phyloP scores from a whole-genome alignment of 2,888 invertebrate species.

The Dryobota labecula region DNA sequence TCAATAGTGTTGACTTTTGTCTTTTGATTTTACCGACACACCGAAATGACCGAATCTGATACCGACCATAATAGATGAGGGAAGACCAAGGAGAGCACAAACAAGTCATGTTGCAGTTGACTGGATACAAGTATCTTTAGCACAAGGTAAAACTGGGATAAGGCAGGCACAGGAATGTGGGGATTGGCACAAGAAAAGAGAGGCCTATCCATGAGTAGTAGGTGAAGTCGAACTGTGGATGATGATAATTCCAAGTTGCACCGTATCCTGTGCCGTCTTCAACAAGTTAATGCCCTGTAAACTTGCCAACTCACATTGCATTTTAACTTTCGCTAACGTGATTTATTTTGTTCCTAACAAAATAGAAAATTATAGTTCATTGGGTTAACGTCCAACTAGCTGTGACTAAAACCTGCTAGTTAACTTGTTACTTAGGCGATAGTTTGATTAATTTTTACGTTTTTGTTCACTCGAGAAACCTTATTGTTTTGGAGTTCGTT shows the following conservation, averaged over 20 bases:
- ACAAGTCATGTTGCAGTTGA: neutral
- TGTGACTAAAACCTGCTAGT: conserved; percentile 47
- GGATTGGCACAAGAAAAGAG: too few species aligned
- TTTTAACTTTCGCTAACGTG: conserved; percentile 8
- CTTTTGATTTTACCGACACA: neutral
- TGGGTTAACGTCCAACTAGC: conserved; percentile 41
- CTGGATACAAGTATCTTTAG: too few species aligned
- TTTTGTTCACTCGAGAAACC: conserved; percentile 59
- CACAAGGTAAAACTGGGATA: too few species aligned
- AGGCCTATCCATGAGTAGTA: too few species aligned
- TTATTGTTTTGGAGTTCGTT: conserved; percentile 51
- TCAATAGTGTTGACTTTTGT: neutral
- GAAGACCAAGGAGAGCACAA: neutral
- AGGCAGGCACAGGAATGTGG: too few species aligned
- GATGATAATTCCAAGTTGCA: neutral
- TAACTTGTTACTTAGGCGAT: conserved; percentile 20
- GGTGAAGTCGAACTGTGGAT: neutral
- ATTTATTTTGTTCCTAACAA: neutral
- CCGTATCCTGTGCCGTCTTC: neutral
- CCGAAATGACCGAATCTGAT: too few species aligned
- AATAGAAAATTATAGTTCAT: conserved; percentile 37
- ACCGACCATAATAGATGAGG: neutral
- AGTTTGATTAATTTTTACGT: conserved; percentile 61
- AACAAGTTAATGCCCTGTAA: neutral
- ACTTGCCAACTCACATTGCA: neutral